phyloP scores from a whole-genome alignment of 2,797 vertebrate species.

The Morelia viridis region DNA sequence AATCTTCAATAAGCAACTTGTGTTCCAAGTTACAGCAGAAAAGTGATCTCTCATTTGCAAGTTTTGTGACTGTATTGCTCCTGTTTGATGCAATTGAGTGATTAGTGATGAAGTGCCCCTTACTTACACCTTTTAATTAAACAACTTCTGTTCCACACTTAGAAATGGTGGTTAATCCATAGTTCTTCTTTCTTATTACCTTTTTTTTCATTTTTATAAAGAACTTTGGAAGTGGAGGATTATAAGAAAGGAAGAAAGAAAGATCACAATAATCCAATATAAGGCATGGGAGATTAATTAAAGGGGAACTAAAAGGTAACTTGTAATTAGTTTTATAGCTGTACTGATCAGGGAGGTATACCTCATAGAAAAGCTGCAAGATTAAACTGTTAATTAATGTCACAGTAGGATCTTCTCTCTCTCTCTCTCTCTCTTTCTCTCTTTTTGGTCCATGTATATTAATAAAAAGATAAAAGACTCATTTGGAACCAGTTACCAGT shows the following conservation, averaged over 20 bases:
- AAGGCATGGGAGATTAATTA: neutral
- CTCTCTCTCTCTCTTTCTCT: too few relatives aligned
- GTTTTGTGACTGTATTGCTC: neutral
- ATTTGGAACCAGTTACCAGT: neutral
- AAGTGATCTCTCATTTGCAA: neutral
- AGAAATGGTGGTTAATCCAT: neutral
- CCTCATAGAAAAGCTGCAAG: neutral
- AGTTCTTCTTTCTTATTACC: neutral
- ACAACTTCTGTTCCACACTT: neutral
- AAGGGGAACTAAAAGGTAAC: neutral
- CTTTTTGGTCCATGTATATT: neutral
- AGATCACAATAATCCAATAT: neutral
- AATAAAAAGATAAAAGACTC: neutral
- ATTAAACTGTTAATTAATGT: neutral
- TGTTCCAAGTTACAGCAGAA: neutral
- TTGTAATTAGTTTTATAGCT: neutral
- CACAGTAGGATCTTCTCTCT: neutral
- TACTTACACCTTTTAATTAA: neutral
- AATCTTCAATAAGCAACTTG: neutral
- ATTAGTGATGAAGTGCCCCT: neutral
- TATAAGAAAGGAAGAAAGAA: neutral
- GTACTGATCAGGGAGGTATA: neutral
- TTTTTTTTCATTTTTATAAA: neutral
- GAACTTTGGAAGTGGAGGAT: neutral
- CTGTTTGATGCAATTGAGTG: neutral